Base-by-base conservation (phyloP, 1,140 invertebrate species). In the Amyelois transitella region DNA sequence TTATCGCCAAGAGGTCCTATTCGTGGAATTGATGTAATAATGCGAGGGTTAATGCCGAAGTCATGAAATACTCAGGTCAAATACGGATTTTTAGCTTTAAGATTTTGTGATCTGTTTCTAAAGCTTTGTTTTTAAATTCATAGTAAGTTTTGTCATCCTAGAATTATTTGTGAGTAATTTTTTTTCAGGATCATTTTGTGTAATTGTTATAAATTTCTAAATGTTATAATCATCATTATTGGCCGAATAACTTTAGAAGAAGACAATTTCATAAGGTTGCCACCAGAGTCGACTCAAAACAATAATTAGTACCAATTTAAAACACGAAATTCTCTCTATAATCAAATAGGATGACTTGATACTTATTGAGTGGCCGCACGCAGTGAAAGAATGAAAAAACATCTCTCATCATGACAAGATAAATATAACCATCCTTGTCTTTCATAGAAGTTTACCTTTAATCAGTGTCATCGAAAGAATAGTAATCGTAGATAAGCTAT, bases 261-360 rank as follows among this genome's bases (percentile, higher is more conserved):
- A 49, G 24, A 12, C 18, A 49, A 49, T 4, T 20, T 24, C 8
- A 49, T n/a, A n/a, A 17, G 19, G 44, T 14, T 7, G 17, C 20
- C 32, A 69, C 64, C 62, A 65, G 45, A 69, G 65, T 66, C 67
- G 70, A 62, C 65, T 75, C 67, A 73, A 83, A 81, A 83, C 72
- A 81, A 77, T 84, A 75, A 79, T 80, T 81, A 82, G 72, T 72
- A 77, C 64, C 76, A 80, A 83, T 83, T n/a, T 84, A 82, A 72
- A 58, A 72, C 56, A 81, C 66, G 66, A 72, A 78, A 72, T 70
- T 75, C 74, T 69, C 66, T 72, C 60, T 56, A 82, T 73, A 84
- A 85, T 86, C 80, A 83, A 83, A 83, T 76, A 69, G 60, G 66
- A 86, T 86, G 83, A 86, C 81, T 38, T 72, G 62, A 70, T 75